These are phyloP conservation scores for Pycnonotus jocosus DNA, from an alignment of 2,113 vertebrate species.

Conservation along the genomic window DNA sequence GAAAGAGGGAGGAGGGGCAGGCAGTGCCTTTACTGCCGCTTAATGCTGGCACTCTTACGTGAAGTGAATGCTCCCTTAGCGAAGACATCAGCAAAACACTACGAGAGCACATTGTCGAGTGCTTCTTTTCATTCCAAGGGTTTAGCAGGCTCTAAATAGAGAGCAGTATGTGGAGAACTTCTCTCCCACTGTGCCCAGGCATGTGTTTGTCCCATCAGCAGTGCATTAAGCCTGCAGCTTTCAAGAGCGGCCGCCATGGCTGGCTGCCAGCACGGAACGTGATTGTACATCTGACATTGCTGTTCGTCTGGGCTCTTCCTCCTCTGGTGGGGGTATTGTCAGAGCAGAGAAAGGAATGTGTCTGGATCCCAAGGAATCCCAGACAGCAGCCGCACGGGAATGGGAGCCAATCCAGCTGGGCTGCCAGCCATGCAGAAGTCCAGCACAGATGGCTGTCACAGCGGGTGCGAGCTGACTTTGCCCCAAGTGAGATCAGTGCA, in stretches of 20 bases:
- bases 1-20: background rate
- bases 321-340: background rate
- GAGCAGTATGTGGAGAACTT: background rate
- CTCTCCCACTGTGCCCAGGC: background rate
- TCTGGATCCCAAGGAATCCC: background rate
- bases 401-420: background rate
- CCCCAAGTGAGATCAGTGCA: background rate
- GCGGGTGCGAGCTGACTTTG: background rate
- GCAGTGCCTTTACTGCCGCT: background rate
- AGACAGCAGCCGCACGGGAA: background rate
- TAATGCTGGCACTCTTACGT: fast-evolving
- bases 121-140: background rate
- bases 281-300: background rate
- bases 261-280: fast-evolving
- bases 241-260: background rate
- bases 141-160: background rate
- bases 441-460: background rate
- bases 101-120: background rate
- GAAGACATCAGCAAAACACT: background rate
- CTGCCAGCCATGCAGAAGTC: background rate
- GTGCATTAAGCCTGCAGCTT: background rate
- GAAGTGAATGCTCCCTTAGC: background rate
- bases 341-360: background rate
- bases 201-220: background rate
- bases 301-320: background rate